Evolutionary conservation across 2,888 invertebrate species (phyloP), one percentile per base, ranked within the genome.

Genomic region (Drosophila infuscata): DNA sequence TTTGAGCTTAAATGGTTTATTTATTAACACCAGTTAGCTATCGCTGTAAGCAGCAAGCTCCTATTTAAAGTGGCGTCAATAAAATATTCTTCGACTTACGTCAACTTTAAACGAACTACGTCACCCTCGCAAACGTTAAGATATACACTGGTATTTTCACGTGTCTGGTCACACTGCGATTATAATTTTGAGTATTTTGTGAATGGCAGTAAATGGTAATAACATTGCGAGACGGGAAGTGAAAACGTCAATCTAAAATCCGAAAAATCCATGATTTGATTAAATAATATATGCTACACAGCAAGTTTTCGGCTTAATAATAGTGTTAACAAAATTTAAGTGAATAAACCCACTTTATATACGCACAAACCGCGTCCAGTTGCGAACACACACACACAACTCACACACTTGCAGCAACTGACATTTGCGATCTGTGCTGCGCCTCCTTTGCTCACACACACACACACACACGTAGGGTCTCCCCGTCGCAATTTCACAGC

Each of bases 401-500:
- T 46, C 29, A 53, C 61, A 58, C 58, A 66, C 65, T 70, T 69
- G 52, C 64, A 82, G 8, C 20, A 48, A 75, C 30, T 60, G 57
- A 71, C 67, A 76, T 65, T 81, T 81, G 65, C 66, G 79, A 81
- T 79, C 79, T 81, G 81, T 68, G 79, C 81, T 72, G 79, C 77
- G 79, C 72, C 79, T 79, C 79, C 79, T 79, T 79, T 63, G 65
- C 77, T 76, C 49, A 59, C 51, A 33, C 51, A 81, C 78, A 74
- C 67, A 66, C 62, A 35, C 62, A 56, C 38, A 49, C 51, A 62
- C 48, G 30, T 49, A 53, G 52, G 56, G 78, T 77, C 78, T 71
- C 61, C 66, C 75, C 73, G 62, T 71, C 79, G 70, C 61, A 73
- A 69, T 82, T 80, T 77, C 82, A 75, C 85, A 85, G 90, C 90